Evolutionary conservation across 2,888 invertebrate genomes (phyloP), one percentile per base, ranked within the genome.

Genomic region (Cylloceria caligata): DNA sequence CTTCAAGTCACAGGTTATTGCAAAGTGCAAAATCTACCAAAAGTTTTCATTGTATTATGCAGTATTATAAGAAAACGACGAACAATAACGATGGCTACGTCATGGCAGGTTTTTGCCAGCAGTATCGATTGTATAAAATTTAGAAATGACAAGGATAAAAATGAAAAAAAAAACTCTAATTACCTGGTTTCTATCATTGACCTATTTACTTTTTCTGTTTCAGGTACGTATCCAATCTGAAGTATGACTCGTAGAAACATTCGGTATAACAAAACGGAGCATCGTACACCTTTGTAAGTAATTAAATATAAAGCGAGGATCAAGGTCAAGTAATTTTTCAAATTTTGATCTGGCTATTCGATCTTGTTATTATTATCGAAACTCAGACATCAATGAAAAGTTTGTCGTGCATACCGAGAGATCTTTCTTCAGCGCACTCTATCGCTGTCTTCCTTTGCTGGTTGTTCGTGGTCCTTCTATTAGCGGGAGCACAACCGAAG

Each of bases 181-280:
- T 27, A 34, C 24, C 27, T 7, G 19, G 27, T 36, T 21, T 16
- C n/a, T 42, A 55, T 21, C 30, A 57, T 19, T 80, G n/a, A 57
- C 19, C 11, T 71, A 34, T 74, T 67, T 78, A 72, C 73, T 85
- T 76, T 88, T 86, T 88, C 81, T 89, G 90, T 91, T 91, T 24
- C 90, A 90, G 90, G 90, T 91, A 90, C 88, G 90, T 91, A 90
- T 75, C 39, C 13, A 34, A 64, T 47, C 24, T 39, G 19, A 67
- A 72, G 42, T 62, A 68, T 60, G 27, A 45, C 16, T 27, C 1
- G 45, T 19, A 49, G 42, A 52, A 27, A 52, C 24, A 49, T 13
- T 30, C 65, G 30, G 68, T 16, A 36, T 57, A 36, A 57, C 47
- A 72, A 39, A 69, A 24, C 27, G 1, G 39, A 42, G 16, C n/a